phyloP scores from a whole-genome alignment of 2,888 invertebrate species.

The Bombylius discolor region DNA sequence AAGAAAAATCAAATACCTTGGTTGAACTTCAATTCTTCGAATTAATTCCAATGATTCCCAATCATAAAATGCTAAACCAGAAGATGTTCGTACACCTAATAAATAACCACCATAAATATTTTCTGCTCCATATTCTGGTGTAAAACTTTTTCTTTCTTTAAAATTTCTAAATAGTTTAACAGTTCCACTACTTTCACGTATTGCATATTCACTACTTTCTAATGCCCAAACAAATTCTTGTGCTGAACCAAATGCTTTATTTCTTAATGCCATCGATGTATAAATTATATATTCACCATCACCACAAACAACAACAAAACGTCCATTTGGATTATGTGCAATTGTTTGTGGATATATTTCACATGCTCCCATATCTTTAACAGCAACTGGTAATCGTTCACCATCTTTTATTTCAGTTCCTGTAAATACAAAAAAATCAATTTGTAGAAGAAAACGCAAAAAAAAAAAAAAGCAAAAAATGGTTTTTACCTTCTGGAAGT shows the following conservation, averaged over 20 bases:
- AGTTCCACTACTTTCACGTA: slow-evolving; percentile 76
- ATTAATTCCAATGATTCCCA: slow-evolving; percentile 91
- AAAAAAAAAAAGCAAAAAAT: no score
- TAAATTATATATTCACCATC: slow-evolving; percentile 99
- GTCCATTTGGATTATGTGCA: slow-evolving; percentile 95
- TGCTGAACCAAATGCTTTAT: slow-evolving; percentile 96
- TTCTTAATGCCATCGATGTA: slow-evolving; percentile 96
- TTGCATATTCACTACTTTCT: slow-evolving; percentile 87
- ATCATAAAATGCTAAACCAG: slow-evolving; percentile 90
- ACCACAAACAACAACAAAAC: slow-evolving; percentile 87
- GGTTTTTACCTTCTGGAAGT: slow-evolving; percentile 50
- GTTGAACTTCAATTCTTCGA: slow-evolving; percentile 93
- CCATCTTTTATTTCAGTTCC: slow-evolving; percentile 73
- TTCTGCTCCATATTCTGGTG: slow-evolving; percentile 94
- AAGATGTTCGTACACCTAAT: slow-evolving; percentile 82
- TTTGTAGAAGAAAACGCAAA: neutral
- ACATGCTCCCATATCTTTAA: slow-evolving; percentile 98
- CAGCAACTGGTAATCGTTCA: slow-evolving; percentile 80
- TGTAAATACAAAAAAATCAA: slow-evolving; percentile 20
- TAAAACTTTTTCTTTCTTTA: slow-evolving; percentile 90
- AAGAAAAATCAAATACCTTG: slow-evolving; percentile 33
- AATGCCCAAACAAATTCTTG: slow-evolving; percentile 99
- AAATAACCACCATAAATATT: slow-evolving; percentile 88
- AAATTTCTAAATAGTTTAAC: slow-evolving; percentile 96
- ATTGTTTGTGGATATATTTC: slow-evolving; percentile 99